These are phyloP conservation scores for Metacarcinus magister DNA, from an alignment of 2,888 invertebrate species.

Conservation along the genomic window DNA sequence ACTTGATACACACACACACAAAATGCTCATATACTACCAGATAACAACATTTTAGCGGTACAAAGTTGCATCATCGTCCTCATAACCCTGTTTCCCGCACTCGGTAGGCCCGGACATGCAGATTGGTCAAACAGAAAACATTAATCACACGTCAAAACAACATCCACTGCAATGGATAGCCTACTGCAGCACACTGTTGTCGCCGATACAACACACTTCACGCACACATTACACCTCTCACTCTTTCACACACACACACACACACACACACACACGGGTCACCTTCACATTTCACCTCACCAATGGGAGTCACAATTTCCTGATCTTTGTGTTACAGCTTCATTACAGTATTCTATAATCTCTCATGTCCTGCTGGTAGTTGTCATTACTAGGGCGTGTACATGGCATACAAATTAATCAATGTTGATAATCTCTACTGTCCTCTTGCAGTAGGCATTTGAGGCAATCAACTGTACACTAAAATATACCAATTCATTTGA, in stretches of 20 bases:
- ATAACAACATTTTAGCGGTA: background rate
- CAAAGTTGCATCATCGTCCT: background rate
- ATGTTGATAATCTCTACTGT: background rate
- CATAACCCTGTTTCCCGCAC: slow-evolving; percentile 14
- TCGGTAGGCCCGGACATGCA: background rate
- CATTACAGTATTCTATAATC: background rate
- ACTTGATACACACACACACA: background rate
- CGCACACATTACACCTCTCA: background rate
- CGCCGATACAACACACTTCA: background rate
- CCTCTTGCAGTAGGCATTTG: background rate
- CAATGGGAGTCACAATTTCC: background rate
- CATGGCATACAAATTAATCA: background rate
- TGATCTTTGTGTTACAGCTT: background rate
- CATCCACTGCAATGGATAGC: background rate
- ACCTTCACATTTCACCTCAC: background rate
- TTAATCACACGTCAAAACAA: background rate
- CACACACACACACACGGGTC: too few relatives aligned
- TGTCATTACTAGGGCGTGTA: background rate
- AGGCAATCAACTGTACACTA: background rate
- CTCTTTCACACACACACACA: background rate
- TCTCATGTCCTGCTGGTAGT: background rate
- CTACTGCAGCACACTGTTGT: background rate
- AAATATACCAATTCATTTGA: background rate
- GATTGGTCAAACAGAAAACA: slow-evolving; percentile 18
- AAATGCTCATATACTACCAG: background rate